phyloP scores from a whole-genome alignment of 2,113 vertebrate species.

The Pardalotus punctatus region DNA sequence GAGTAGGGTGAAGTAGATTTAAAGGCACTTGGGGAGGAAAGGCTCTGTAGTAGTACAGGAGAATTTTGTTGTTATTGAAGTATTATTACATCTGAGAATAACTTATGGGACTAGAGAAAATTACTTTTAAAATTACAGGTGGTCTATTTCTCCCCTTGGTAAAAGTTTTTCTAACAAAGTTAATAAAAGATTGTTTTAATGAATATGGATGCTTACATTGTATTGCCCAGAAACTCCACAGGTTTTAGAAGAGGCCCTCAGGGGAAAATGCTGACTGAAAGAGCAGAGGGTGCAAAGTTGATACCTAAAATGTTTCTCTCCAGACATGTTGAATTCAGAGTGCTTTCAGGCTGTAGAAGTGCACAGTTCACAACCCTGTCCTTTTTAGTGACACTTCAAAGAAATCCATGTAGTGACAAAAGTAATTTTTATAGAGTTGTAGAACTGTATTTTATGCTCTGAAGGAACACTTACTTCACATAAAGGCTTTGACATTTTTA shows the following conservation, averaged over 20 bases:
- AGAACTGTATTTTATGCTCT: background rate
- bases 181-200: background rate
- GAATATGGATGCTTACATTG: background rate
- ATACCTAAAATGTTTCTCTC: background rate
- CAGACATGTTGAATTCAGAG: background rate
- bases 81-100: background rate
- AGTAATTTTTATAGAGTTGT: background rate
- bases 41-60: background rate
- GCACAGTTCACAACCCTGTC: background rate
- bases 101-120: background rate
- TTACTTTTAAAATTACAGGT: background rate
- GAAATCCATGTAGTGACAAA: background rate
- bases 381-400: background rate
- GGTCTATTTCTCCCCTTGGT: background rate
- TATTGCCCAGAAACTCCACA: background rate
- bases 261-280: background rate
- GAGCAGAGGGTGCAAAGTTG: background rate
- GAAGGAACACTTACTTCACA: background rate
- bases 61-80: background rate
- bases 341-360: background rate
- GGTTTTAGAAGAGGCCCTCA: background rate
- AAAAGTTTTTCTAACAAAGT: background rate
- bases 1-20: background rate
- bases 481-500: slow-evolving; percentile 33
- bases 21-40: background rate